Base-by-base conservation (phyloP, 2,888 invertebrate genomes). In the Phasia obesa region DNA sequence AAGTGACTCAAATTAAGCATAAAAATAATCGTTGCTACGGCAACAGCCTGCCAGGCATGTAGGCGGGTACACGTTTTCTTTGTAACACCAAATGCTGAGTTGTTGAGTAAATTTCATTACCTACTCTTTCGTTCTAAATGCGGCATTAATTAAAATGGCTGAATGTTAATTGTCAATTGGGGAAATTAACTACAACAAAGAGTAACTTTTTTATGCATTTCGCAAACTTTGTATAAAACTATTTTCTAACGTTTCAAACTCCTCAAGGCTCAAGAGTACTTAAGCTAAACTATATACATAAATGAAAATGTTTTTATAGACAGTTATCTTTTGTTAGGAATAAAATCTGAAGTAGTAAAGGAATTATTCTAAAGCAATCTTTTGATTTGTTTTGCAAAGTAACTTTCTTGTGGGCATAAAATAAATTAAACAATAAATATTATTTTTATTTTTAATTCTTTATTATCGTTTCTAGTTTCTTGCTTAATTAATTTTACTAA, bases 161-260 rank as follows among this genome's bases (percentile, higher is more conserved):
- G 62, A 71, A 77, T 64, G 73, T 74, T 82, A 82, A 82, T 82
- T 77, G 73, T 82, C 77, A 74, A 78, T 77, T 69, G 77, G 82
- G 82, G 82, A 82, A 82, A 82, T 82, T 78, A 82, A 77, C 59
- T 69, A 81, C 73, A 23, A 69, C 62, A 35, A 70, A 70, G 55
- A 21, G 57, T 49, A 55, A 55, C 49, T 13, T 42, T 42, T 42
- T 42, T n/a, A 42, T 42, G 15, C 38, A 42, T 42, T 42, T 42
- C 13, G 38, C 2, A 42, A 15, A 42, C n/a, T 53, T 55, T 44
- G 4, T 19, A 6, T 5, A 17, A 17, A 19, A 6, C 44, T 6
- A 7, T 19, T 47, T 47, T 35, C 11, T n/a, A n/a, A n/a, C 15
- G 27, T 60, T 69, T 53, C 19, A 35, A 44, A 35, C 60, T 60